phyloP scores from a whole-genome alignment of 2,797 vertebrate genomes.

The Lophotriccus pileatus region DNA sequence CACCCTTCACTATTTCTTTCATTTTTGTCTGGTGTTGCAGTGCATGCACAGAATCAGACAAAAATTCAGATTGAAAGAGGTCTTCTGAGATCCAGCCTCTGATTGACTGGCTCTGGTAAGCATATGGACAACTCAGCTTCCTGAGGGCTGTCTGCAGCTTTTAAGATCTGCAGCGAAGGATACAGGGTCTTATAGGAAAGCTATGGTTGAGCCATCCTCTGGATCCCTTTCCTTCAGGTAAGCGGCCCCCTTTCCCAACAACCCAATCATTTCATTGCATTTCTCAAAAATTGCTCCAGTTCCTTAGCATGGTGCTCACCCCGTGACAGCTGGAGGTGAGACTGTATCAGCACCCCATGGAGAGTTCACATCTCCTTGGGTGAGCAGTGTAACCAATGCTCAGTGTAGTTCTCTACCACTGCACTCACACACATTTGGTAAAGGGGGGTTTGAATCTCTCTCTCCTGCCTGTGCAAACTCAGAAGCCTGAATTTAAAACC shows the following conservation, averaged over 20 bases:
- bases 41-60: not conserved
- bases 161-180: not conserved
- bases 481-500: not conserved
- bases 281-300: not conserved
- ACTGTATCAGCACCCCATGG: not conserved
- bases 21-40: not conserved
- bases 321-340: accelerated
- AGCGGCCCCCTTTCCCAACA: not conserved
- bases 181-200: not conserved
- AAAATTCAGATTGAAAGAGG: not conserved
- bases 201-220: not conserved
- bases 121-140: not conserved
- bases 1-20: not conserved
- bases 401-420: not conserved
- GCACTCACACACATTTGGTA: accelerated
- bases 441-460: not conserved
- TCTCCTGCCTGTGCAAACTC: not conserved
- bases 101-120: not conserved
- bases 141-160: not conserved
- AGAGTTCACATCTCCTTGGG: not conserved
- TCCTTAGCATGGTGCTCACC: not conserved
- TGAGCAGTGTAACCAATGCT: not conserved
- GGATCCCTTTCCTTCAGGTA: not conserved
- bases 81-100: not conserved
- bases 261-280: not conserved